These are phyloP conservation scores for Xiphophorus couchianus DNA, from an alignment of 2,113 vertebrate genomes.

Conservation along the genomic window DNA sequence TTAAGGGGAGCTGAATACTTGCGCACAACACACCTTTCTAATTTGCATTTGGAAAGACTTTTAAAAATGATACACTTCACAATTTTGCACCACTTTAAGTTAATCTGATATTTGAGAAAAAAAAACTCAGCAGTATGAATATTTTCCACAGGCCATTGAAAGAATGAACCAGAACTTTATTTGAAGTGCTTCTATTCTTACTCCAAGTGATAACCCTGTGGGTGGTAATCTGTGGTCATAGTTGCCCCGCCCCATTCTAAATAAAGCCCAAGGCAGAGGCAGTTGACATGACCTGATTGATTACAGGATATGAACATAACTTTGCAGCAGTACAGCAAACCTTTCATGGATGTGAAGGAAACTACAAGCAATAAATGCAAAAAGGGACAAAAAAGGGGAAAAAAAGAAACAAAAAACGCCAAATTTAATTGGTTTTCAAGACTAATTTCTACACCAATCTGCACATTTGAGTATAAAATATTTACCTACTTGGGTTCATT, in stretches of 20 bases:
- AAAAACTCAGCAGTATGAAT: neutral
- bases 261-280: conserved; percentile 8
- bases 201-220: neutral
- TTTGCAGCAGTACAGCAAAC: neutral
- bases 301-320: conserved; percentile 6
- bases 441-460: no score
- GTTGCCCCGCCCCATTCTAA: conserved; percentile 18
- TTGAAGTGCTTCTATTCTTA: conserved; percentile 23
- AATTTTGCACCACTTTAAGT: no score
- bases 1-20: neutral
- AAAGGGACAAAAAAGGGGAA: neutral
- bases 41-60: neutral
- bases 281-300: conserved; percentile 12
- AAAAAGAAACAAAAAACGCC: no score
- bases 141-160: neutral
- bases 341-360: neutral
- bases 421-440: no score
- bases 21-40: neutral
- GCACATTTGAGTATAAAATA: neutral
- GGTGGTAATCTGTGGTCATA: neutral
- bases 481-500: neutral
- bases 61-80: neutral
- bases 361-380: neutral
- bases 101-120: neutral
- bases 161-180: neutral